Evolutionary conservation across 2,888 invertebrate species (phyloP).

Genomic region (Euclidia mi): DNA sequence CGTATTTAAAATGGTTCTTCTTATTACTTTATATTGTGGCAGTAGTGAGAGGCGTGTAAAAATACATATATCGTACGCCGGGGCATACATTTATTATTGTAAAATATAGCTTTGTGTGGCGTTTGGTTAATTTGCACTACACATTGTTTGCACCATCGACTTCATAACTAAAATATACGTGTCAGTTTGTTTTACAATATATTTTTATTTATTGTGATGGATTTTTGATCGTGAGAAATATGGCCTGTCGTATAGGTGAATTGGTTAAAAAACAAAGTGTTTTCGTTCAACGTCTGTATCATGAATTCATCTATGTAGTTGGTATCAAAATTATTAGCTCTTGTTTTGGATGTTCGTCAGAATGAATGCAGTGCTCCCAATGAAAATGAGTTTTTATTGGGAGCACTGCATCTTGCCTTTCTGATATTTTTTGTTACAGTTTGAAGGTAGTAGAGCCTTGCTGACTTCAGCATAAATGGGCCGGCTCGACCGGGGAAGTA

Average conservation of each 20-base stretch:
- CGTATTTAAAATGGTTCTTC: neutral
- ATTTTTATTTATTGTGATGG: slow-evolving; percentile 12
- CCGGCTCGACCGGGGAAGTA: too few species aligned
- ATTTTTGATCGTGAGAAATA: slow-evolving; percentile 9
- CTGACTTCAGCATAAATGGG: too few species aligned
- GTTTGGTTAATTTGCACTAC: slow-evolving; percentile 46
- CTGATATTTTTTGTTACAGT: too few species aligned
- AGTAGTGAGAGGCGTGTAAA: slow-evolving; percentile 47
- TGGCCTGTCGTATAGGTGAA: slow-evolving; percentile 2
- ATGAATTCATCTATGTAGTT: neutral
- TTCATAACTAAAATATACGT: slow-evolving; percentile 17
- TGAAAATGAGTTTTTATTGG: too few species aligned
- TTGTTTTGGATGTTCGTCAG: too few species aligned
- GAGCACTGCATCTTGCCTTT: too few species aligned
- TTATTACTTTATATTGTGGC: slow-evolving; percentile 23
- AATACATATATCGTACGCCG: slow-evolving; percentile 51
- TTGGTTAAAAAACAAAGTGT: slow-evolving; percentile 9
- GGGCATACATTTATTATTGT: slow-evolving; percentile 57
- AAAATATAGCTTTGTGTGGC: slow-evolving; percentile 59
- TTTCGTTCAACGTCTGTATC: neutral
- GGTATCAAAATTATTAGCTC: too few species aligned
- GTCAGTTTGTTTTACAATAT: slow-evolving; percentile 13
- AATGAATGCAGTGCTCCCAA: too few species aligned
- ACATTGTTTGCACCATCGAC: slow-evolving; percentile 22
- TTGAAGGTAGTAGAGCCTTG: too few species aligned